Percentiles rank a stretch among this genome's conserved stretches.
phyloP scores from a whole-genome alignment of 1,140 invertebrate genomes.

The Pseudachorutes palmiensis region DNA sequence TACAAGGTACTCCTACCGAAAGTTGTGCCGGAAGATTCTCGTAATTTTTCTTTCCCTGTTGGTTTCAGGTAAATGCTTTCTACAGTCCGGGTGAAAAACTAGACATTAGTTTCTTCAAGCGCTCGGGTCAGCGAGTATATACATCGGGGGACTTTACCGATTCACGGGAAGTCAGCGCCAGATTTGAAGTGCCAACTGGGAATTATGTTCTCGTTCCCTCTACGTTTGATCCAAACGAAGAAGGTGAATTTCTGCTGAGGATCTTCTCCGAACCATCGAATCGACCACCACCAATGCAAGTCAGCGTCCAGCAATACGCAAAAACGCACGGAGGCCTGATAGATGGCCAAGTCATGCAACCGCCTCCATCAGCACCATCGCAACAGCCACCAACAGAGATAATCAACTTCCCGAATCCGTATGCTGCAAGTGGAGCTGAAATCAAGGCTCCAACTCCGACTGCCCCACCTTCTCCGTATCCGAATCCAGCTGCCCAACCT shows the following conservation, averaged over 20 bases:
- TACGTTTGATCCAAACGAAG: slow-evolving; percentile 93
- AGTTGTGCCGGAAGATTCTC: background rate
- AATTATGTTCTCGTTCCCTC: slow-evolving; percentile 94
- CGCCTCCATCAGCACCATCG: background rate
- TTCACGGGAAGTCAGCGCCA: slow-evolving; percentile 79
- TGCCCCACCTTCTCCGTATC: background rate
- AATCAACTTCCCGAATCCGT: background rate
- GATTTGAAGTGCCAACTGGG: slow-evolving; percentile 87
- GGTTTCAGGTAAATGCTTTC: background rate
- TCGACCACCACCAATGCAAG: slow-evolving; percentile 41
- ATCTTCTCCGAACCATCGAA: slow-evolving; percentile 90
- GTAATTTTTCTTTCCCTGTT: too few species aligned
- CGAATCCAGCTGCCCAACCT: background rate
- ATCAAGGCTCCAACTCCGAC: background rate
- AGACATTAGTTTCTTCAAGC: background rate
- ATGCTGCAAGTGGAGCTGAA: background rate
- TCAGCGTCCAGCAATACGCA: background rate
- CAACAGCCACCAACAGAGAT: background rate
- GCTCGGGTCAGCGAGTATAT: background rate
- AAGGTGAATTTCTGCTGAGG: slow-evolving; percentile 89
- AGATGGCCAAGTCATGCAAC: background rate
- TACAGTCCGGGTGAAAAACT: background rate
- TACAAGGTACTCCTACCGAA: background rate
- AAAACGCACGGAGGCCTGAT: background rate
- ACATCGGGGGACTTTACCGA: slow-evolving; percentile 75